A percentile compares a stretch with the other conserved stretches of the same genome.
phyloP scores from a whole-genome alignment of 2,888 invertebrate genomes.

The Noctuana brunneofusca region DNA sequence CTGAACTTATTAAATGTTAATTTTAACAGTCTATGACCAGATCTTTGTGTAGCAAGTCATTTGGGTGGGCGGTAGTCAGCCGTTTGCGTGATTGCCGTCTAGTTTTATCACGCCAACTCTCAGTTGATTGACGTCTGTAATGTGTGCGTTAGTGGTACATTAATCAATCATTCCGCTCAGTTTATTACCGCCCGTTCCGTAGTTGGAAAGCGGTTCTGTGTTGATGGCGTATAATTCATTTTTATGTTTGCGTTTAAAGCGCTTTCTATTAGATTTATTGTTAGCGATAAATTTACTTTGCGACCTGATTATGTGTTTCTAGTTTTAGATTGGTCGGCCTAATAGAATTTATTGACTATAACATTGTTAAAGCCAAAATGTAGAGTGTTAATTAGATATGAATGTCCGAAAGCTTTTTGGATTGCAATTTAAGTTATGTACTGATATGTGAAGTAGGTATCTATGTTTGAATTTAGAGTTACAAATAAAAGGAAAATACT shows the following conservation, averaged over 20 bases:
- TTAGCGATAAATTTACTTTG: conserved; percentile 35
- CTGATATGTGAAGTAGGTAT: background rate
- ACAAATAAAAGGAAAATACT: conserved; percentile 47
- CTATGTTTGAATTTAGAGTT: background rate
- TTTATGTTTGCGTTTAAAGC: conserved; percentile 47
- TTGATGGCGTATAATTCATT: conserved; percentile 61
- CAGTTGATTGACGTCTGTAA: conserved; percentile 73
- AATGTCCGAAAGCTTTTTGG: conserved; percentile 7
- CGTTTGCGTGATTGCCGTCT: conserved; percentile 64
- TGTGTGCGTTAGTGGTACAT: conserved; percentile 67
- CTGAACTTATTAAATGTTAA: too few species aligned
- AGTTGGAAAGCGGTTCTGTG: conserved; percentile 55
- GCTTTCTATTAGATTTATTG: conserved; percentile 40
- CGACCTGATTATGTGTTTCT: conserved; percentile 35
- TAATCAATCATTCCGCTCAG: conserved; percentile 70
- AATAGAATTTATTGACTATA: conserved; percentile 25
- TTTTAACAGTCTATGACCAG: background rate
- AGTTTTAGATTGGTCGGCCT: conserved; percentile 26
- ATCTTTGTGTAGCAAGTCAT: conserved; percentile 4
- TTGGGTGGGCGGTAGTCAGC: conserved; percentile 46
- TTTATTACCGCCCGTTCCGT: conserved; percentile 60
- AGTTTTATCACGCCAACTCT: conserved; percentile 64
- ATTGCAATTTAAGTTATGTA: background rate
- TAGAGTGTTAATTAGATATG: conserved; percentile 10
- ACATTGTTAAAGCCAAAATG: conserved; percentile 23